These are phyloP conservation scores for Colistium nudipinnis DNA, from an alignment of 2,113 vertebrate genomes.

Conservation along the genomic window DNA sequence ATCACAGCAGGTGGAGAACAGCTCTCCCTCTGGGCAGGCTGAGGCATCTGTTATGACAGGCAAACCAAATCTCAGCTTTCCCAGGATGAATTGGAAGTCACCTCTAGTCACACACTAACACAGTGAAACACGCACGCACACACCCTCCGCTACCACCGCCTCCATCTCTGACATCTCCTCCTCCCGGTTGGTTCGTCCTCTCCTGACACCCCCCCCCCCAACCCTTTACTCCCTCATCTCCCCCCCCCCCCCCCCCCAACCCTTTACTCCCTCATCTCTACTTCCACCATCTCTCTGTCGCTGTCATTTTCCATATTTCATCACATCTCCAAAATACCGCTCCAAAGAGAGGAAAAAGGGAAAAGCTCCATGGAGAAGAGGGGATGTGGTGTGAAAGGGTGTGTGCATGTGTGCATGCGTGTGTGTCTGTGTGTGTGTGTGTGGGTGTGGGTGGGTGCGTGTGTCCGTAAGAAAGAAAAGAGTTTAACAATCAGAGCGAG, in stretches of 20 bases:
- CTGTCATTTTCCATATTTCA: constrained; percentile 62
- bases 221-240: constrained; percentile 36
- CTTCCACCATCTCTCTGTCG: constrained; percentile 29
- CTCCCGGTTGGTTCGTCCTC: constrained; percentile 41
- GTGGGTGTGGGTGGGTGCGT: constrained; percentile 10
- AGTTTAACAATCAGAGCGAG: constrained; percentile 32
- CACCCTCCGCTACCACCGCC: background rate
- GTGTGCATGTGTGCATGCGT: too few relatives aligned
- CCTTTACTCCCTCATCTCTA: background rate
- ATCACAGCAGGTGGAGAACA: constrained; percentile 58
- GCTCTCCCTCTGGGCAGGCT: constrained; percentile 49
- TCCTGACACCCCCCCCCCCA: constrained; percentile 42
- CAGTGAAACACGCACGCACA: constrained; percentile 23
- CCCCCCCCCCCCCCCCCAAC: constrained; percentile 26
- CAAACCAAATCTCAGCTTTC: constrained; percentile 63
- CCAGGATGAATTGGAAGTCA: constrained; percentile 64
- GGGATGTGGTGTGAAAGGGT: background rate
- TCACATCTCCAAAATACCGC: constrained; percentile 44
- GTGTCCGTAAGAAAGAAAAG: constrained; percentile 24
- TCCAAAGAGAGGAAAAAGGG: constrained; percentile 20
- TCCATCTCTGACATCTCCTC: constrained; percentile 20
- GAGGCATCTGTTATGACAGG: constrained; percentile 69
- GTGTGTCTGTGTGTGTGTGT: background rate
- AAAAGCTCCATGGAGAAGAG: constrained; percentile 30
- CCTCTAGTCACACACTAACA: constrained; percentile 40